Evolutionary conservation across 2,888 invertebrate genomes (phyloP).

Genomic region (Pachliopta kotzebuea): DNA sequence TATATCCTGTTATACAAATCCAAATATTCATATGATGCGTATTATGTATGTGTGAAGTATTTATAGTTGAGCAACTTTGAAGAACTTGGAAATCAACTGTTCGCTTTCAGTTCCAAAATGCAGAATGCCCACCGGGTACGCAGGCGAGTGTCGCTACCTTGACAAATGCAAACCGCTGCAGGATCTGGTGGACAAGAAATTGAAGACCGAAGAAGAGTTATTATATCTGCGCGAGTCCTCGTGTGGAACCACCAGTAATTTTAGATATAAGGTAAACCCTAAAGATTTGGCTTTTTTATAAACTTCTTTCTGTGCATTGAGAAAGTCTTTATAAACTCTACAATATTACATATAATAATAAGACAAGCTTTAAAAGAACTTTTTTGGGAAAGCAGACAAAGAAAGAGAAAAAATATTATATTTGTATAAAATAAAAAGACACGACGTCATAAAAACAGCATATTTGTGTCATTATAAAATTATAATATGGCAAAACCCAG

Average conservation of each 20-base stretch:
- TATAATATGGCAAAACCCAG: constrained; percentile 16
- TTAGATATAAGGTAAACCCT: constrained; percentile 18
- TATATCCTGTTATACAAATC: no score
- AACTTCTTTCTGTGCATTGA: no score
- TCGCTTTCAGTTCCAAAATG: constrained; percentile 18
- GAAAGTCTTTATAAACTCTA: no score
- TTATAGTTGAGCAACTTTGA: no score
- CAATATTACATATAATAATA: no score
- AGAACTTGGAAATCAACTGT: not conserved
- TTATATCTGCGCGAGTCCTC: constrained; percentile 28
- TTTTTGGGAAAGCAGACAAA: no score
- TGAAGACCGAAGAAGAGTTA: constrained; percentile 25
- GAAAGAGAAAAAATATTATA: no score
- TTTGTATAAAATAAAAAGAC: no score
- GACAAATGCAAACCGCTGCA: constrained; percentile 28
- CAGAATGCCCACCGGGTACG: constrained; percentile 27
- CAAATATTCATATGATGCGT: no score
- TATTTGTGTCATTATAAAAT: not conserved
- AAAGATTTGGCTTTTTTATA: no score
- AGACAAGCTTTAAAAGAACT: no score
- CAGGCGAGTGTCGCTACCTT: constrained; percentile 25
- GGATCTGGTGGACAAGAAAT: constrained; percentile 22
- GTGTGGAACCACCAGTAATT: constrained; percentile 24
- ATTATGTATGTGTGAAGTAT: no score
- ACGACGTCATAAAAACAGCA: not conserved